Percentiles rank a stretch among this genome's conserved stretches.
Conservation (phyloP, 2,113 vertebrate genomes). For the Oreocharis arfaki region DNA sequence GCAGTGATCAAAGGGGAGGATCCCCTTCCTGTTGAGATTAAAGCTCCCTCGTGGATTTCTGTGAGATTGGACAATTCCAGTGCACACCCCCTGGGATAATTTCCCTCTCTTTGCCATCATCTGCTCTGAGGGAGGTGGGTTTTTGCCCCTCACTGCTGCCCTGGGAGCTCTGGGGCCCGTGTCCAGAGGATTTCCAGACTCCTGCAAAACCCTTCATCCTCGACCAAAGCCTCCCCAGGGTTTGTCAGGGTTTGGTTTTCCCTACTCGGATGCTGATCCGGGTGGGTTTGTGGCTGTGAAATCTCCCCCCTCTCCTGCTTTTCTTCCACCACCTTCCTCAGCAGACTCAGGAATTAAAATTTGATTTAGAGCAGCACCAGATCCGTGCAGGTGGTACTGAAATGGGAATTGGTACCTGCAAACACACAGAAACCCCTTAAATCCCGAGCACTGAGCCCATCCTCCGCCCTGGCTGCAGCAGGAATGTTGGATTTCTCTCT, state of each 20-base stretch:
- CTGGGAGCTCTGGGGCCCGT: not conserved
- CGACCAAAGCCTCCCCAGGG: not conserved
- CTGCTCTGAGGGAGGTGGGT: not conserved
- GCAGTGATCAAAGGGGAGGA: not conserved
- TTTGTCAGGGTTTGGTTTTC: not conserved
- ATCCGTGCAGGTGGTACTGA: not conserved
- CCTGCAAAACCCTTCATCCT: not conserved
- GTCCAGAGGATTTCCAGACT: not conserved
- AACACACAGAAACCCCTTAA: not conserved
- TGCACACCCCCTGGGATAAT: not conserved
- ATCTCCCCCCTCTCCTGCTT: not conserved
- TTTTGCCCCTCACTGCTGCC: not conserved
- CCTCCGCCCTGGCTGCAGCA: not conserved
- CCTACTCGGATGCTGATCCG: not conserved
- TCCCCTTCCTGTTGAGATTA: not conserved
- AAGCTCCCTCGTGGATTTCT: not conserved
- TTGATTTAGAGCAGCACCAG: rapidly evolving
- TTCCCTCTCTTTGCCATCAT: not conserved
- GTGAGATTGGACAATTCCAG: not conserved
- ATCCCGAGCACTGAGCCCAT: not conserved
- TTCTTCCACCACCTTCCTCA: not conserved
- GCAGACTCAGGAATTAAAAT: not conserved
- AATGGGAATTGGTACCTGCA: not conserved
- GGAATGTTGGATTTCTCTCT: not conserved
- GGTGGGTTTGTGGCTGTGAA: not conserved